A percentile compares a stretch with the other conserved stretches of the same genome.
Evolutionary conservation across 1,140 invertebrate genomes (phyloP).

Genomic region (Aphis craccivora): DNA sequence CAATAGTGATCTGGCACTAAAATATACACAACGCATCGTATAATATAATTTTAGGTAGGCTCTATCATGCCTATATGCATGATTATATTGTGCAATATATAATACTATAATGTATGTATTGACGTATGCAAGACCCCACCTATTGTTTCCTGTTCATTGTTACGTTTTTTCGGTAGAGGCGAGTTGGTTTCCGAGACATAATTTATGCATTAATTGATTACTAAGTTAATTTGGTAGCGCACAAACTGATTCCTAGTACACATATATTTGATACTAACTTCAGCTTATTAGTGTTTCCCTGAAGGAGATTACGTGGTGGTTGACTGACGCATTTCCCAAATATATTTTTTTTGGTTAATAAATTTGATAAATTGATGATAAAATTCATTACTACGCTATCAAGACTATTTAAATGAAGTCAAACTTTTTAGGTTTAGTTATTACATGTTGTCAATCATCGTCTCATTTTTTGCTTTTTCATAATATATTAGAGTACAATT

Average conservation of each 20-base stretch:
- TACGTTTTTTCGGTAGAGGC: not conserved
- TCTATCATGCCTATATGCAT: not conserved
- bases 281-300: not conserved
- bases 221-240: fast-evolving
- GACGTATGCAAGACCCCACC: not conserved
- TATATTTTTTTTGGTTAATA: not conserved
- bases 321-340: not conserved
- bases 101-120: not conserved
- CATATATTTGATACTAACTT: not conserved
- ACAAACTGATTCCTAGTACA: not conserved
- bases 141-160: not conserved
- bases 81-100: not conserved
- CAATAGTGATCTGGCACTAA: not conserved
- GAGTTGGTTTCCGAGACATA: not conserved
- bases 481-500: not conserved
- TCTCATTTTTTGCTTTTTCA: not conserved
- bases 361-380: too few species aligned
- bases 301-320: not conserved
- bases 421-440: not conserved
- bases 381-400: too few species aligned
- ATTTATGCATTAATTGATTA: not conserved
- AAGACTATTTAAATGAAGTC: too few species aligned
- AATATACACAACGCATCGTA: not conserved
- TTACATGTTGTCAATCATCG: not conserved
- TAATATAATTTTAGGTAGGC: not conserved